Conservation (phyloP, 23 tunicate species). For the Aplidium turbinatum region DNA sequence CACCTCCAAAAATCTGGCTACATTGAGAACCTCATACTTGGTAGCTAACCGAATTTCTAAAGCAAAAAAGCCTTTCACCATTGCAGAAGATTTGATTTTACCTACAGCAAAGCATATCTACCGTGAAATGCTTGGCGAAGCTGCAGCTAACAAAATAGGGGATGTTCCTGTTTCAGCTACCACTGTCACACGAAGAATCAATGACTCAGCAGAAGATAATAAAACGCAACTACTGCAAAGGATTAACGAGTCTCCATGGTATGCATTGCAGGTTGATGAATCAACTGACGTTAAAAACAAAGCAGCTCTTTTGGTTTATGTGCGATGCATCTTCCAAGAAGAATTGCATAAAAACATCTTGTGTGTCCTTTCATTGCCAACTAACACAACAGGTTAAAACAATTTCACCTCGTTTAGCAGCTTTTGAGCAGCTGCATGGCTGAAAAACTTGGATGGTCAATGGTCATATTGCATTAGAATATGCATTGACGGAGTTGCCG, state of each 20-base stretch:
- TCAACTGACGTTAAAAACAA: constrained; percentile 35
- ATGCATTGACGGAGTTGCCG: constrained; percentile 76
- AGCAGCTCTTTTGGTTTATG: constrained; percentile 45
- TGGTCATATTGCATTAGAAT: constrained; percentile 62
- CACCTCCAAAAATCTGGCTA: constrained; percentile 16
- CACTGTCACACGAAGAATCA: constrained; percentile 33
- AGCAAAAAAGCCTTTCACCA: constrained; percentile 34
- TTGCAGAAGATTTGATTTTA: constrained; percentile 30
- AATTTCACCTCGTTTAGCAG: too few relatives aligned
- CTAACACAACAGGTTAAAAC: constrained; percentile 47
- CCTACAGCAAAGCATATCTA: constrained; percentile 16
- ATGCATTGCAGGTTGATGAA: constrained; percentile 27
- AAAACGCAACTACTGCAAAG: constrained; percentile 33
- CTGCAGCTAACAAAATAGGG: constrained; percentile 38
- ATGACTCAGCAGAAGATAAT: constrained; percentile 34
- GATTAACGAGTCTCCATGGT: constrained; percentile 21
- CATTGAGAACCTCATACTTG: constrained; percentile 36
- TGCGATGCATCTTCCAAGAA: constrained; percentile 30
- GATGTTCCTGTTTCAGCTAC: constrained; percentile 21
- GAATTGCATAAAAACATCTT: constrained; percentile 37
- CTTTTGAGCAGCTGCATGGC: too few relatives aligned
- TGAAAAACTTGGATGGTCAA: constrained; percentile 41
- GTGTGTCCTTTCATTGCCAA: constrained; percentile 38
- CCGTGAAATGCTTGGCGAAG: constrained; percentile 36
- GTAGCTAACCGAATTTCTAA: constrained; percentile 20